These are phyloP conservation scores for Fulmarus glacialis DNA, from an alignment of 2,113 vertebrate species.

Conservation along the genomic window DNA sequence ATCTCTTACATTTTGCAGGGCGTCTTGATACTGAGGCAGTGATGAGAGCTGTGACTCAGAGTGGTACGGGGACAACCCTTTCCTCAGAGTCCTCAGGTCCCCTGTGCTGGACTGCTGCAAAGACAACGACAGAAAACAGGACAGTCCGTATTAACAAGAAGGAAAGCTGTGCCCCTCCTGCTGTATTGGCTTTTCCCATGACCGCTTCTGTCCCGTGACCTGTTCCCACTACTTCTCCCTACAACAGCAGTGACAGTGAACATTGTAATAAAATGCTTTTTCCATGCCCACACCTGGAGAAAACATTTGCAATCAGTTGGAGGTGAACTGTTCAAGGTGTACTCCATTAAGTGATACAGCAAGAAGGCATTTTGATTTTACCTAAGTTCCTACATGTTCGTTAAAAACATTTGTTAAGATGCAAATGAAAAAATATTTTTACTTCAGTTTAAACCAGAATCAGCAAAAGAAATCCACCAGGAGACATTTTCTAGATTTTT, in stretches of 20 bases:
- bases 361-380: not conserved
- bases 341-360: not conserved
- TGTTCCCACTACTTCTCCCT: not conserved
- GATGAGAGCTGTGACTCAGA: slow-evolving; percentile 93
- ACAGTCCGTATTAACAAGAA: not conserved
- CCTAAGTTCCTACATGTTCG: not conserved
- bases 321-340: not conserved
- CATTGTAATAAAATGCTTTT: not conserved
- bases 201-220: not conserved
- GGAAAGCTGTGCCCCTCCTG: not conserved
- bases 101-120: slow-evolving; percentile 83
- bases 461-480: not conserved
- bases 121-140: not conserved
- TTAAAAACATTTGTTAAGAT: not conserved
- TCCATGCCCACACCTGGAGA: not conserved
- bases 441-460: not conserved
- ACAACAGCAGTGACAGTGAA: not conserved
- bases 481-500: not conserved
- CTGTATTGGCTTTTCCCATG: not conserved
- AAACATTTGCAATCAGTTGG: not conserved
- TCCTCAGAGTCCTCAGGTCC: slow-evolving; percentile 89
- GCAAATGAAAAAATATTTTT: not conserved
- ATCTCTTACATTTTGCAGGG: slow-evolving; percentile 87
- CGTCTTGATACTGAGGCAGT: slow-evolving; percentile 88
- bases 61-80: slow-evolving; percentile 91